A percentile compares a stretch with the other conserved stretches of the same genome.
phyloP scores from a whole-genome alignment of 1,140 invertebrate species.

The Ladona fulva region DNA sequence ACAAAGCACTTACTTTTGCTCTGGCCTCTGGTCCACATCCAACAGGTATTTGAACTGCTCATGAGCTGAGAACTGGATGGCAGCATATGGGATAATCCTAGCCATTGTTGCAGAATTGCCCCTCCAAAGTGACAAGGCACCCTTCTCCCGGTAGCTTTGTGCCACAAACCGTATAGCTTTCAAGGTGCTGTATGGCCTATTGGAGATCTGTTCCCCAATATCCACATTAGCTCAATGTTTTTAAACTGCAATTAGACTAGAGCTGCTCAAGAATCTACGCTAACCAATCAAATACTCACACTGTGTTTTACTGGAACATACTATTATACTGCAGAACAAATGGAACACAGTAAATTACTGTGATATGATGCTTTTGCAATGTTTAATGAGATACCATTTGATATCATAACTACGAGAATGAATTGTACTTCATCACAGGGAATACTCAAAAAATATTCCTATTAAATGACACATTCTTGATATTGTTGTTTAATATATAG shows the following conservation, averaged over 20 bases:
- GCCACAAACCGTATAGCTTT: constrained; percentile 71
- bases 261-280: not conserved
- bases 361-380: too few relatives aligned
- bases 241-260: constrained; percentile 7
- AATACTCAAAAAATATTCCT: too few relatives aligned
- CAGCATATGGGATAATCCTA: constrained; percentile 91
- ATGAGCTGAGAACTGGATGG: constrained; percentile 93
- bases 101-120: constrained; percentile 98
- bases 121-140: constrained; percentile 79
- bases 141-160: constrained; percentile 59
- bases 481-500: too few relatives aligned
- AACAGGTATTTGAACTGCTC: constrained; percentile 90
- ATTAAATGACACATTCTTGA: too few relatives aligned
- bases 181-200: constrained; percentile 66
- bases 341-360: too few relatives aligned
- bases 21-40: constrained; percentile 51
- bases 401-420: too few relatives aligned
- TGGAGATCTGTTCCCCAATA: constrained; percentile 33
- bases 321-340: too few relatives aligned
- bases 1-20: constrained; percentile 47
- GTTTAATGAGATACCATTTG: too few relatives aligned
- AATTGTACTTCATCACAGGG: too few relatives aligned
- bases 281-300: not conserved
- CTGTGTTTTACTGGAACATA: too few relatives aligned
- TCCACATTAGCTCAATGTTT: constrained; percentile 10